Conservation (phyloP, 2,888 invertebrate species). For the Rhopalosiphum nymphaeae region DNA sequence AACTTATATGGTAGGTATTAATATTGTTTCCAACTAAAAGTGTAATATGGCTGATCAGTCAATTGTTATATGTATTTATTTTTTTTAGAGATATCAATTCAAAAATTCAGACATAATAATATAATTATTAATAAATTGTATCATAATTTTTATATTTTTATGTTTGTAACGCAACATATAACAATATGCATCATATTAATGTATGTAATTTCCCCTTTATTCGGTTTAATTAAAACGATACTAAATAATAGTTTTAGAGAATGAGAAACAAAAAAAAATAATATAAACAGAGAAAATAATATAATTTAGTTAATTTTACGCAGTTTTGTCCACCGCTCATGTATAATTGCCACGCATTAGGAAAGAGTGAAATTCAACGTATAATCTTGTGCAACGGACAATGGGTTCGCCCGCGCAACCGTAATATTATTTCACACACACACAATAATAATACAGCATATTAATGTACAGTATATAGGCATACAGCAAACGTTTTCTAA, state of each 20-base stretch:
- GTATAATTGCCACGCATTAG: constrained; percentile 54
- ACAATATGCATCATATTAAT: not conserved
- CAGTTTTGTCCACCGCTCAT: constrained; percentile 32
- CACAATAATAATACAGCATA: constrained; percentile 1
- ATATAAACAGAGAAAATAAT: constrained; percentile 12
- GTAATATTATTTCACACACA: constrained; percentile 43
- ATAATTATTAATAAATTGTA: not conserved
- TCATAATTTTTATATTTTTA: not conserved
- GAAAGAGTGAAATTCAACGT: constrained; percentile 58
- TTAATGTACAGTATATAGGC: not conserved
- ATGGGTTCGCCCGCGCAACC: constrained; percentile 56
- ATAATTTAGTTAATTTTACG: constrained; percentile 46
- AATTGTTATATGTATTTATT: not conserved
- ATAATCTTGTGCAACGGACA: constrained; percentile 54
- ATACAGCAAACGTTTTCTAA: constrained; percentile 46
- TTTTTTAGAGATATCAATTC: not conserved
- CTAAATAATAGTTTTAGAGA: not conserved
- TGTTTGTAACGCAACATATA: not conserved
- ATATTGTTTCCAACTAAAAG: too few species aligned
- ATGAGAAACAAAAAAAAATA: constrained; percentile 23
- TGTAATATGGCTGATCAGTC: too few species aligned
- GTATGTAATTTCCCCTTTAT: not conserved
- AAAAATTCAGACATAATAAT: not conserved
- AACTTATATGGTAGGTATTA: too few species aligned
- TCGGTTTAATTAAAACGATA: not conserved